These are phyloP conservation scores for Chrysocyon brachyurus DNA, from an alignment of 2,797 vertebrate species.

Conservation along the genomic window DNA sequence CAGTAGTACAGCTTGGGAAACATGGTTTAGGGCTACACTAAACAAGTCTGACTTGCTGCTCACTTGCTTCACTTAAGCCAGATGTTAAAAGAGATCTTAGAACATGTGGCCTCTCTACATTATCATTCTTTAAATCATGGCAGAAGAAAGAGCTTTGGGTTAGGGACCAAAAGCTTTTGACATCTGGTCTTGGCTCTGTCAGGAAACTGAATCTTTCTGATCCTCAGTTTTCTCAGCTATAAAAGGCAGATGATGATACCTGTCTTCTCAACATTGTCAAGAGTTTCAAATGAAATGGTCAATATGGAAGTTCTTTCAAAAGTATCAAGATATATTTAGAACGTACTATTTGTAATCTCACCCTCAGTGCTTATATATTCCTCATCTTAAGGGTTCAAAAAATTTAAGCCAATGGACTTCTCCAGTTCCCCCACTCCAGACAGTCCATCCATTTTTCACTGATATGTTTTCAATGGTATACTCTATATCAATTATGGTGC, in stretches of 20 bases:
- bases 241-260: not conserved
- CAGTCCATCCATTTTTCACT: not conserved
- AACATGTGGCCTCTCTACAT: not conserved
- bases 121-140: not conserved
- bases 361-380: not conserved
- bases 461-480: not conserved
- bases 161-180: not conserved
- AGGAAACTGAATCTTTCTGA: not conserved
- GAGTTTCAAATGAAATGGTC: not conserved
- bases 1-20: not conserved
- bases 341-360: not conserved
- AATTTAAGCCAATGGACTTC: not conserved
- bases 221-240: not conserved
- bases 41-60: not conserved
- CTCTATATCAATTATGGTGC: not conserved
- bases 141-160: not conserved
- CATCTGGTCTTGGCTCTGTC: not conserved
- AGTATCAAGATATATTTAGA: not conserved
- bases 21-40: not conserved
- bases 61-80: not conserved
- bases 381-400: not conserved
- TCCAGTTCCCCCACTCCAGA: not conserved
- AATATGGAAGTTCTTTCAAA: not conserved
- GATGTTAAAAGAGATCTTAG: not conserved
- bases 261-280: not conserved